A percentile compares a stretch with the other conserved stretches of the same genome.
Conservation (phyloP, 2,113 vertebrate genomes). For the Corydoras sp. region DNA sequence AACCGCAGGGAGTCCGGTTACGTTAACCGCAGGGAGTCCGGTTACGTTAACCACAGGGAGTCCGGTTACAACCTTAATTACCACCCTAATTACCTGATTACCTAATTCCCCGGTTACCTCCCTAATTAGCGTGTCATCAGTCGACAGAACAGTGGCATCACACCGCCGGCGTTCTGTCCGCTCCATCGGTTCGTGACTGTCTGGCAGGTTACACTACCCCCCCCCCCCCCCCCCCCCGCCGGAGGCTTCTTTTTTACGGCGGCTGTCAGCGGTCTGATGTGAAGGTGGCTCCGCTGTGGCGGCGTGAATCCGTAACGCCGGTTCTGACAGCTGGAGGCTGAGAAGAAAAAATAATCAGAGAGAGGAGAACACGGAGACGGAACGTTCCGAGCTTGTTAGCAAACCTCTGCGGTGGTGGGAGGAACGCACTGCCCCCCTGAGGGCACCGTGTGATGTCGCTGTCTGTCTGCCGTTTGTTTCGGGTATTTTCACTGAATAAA, state of each 20-base stretch:
- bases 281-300: conserved; percentile 31
- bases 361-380: conserved; percentile 33
- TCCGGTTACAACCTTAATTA: too few relatives aligned
- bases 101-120: too few relatives aligned
- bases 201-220: too few relatives aligned
- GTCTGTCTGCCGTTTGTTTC: conserved; percentile 64
- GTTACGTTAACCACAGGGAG: too few relatives aligned
- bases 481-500: conserved; percentile 53
- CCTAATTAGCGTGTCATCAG: too few relatives aligned
- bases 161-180: too few relatives aligned
- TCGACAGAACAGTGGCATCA: too few relatives aligned
- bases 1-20: too few relatives aligned
- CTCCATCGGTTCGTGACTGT: too few relatives aligned
- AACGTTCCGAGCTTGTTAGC: conserved; percentile 57
- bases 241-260: conserved; percentile 29
- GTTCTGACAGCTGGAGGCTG: conserved; percentile 41
- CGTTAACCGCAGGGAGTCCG: too few relatives aligned
- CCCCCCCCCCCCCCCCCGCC: neutral
- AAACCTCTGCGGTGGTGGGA: conserved; percentile 49
- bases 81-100: too few relatives aligned
- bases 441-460: conserved; percentile 62
- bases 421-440: conserved; percentile 48
- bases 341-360: conserved; percentile 23
- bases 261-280: conserved; percentile 25
- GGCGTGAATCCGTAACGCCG: conserved; percentile 30